Conservation (phyloP, 2,113 vertebrate genomes). For the Neodon shergylaensis region DNA sequence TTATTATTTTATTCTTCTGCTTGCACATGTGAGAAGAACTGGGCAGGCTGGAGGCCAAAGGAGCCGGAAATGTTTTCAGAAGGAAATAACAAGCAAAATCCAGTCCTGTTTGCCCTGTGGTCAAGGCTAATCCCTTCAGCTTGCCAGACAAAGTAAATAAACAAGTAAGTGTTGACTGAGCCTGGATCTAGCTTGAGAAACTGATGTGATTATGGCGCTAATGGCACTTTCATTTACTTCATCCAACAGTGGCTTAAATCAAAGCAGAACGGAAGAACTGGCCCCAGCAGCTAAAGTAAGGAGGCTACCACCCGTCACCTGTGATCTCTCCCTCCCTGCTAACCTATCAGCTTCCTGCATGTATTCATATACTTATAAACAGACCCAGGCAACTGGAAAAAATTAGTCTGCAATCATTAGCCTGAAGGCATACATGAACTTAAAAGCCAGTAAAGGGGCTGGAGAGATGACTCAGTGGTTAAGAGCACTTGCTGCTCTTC, state of each 20-base stretch:
- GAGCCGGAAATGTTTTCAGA: conserved; percentile 7
- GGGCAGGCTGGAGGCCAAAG: conserved; percentile 2
- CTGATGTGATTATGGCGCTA: neutral
- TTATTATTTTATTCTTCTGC: conserved; percentile 31
- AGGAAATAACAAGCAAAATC: neutral
- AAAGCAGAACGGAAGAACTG: conserved; percentile 54
- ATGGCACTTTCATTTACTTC: conserved; percentile 28
- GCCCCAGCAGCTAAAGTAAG: neutral
- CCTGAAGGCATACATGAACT: conserved; percentile 40
- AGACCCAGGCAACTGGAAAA: conserved; percentile 48
- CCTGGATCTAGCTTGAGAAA: conserved; percentile 31
- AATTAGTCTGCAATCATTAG: conserved; percentile 18
- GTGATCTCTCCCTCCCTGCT: neutral
- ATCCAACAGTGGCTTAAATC: conserved; percentile 41
- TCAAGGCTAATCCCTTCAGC: neutral
- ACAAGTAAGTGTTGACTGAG: neutral
- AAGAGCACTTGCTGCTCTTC: neutral
- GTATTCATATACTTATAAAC: conserved; percentile 33
- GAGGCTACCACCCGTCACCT: conserved; percentile 29
- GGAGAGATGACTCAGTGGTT: neutral
- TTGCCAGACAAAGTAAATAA: conserved; percentile 19
- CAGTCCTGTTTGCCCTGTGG: neutral
- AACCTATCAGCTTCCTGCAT: conserved; percentile 25
- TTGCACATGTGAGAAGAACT: neutral
- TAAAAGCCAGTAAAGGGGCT: neutral